phyloP scores from a whole-genome alignment of 2,113 vertebrate species.

The Pao palembangensis region DNA sequence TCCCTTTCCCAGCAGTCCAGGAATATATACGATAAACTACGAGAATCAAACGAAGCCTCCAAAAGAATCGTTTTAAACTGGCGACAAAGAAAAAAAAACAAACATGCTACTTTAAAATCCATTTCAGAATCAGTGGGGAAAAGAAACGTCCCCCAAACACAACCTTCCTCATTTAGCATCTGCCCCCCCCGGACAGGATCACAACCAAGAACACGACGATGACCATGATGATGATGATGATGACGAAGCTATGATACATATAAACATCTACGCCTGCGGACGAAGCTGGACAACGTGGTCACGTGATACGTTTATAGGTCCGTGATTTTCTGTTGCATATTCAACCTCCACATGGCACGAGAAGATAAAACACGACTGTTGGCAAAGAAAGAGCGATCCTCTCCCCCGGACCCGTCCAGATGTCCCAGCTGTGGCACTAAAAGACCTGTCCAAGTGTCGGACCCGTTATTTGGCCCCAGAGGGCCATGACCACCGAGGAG shows the following conservation, averaged over 20 bases:
- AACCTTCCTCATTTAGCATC: slow-evolving; percentile 7
- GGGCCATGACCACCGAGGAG: no score
- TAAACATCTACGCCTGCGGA: slow-evolving; percentile 37
- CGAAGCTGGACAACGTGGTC: no score
- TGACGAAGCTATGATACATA: slow-evolving; percentile 10
- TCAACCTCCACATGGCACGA: slow-evolving; percentile 60
- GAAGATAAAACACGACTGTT: slow-evolving; percentile 9
- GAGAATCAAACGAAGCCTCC: slow-evolving; percentile 38
- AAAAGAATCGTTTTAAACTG: slow-evolving; percentile 18
- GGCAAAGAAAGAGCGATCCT: no score
- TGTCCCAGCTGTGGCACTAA: no score
- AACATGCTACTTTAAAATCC: slow-evolving; percentile 67
- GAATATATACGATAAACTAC: slow-evolving; percentile 57
- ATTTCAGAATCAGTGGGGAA: slow-evolving; percentile 32
- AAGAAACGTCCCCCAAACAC: slow-evolving; percentile 39
- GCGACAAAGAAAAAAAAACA: slow-evolving; percentile 40
- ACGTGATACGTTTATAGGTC: slow-evolving; percentile 44
- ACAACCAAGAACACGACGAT: slow-evolving; percentile 45
- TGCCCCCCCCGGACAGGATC: slow-evolving; percentile 19
- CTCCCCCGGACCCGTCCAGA: no score
- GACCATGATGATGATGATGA: slow-evolving; percentile 27
- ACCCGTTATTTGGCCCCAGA: no score
- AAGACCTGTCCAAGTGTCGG: no score
- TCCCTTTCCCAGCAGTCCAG: slow-evolving; percentile 58
- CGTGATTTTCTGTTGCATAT: slow-evolving; percentile 57